These are phyloP conservation scores for Manis crassicaudata DNA, from an alignment of 2,797 vertebrate species.

Conservation along the genomic window DNA sequence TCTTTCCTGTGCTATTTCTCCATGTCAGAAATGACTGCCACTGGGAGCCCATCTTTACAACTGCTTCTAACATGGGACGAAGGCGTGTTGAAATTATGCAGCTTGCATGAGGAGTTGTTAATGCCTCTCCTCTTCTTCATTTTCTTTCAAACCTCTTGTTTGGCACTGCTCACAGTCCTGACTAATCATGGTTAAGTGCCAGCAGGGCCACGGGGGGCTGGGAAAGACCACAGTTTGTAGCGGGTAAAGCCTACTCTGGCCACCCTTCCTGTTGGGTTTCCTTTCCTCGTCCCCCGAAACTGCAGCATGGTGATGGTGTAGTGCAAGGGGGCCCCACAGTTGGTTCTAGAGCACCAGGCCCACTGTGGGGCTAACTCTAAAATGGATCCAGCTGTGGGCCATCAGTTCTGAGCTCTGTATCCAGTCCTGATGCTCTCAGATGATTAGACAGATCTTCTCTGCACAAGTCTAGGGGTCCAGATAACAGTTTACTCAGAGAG, in stretches of 20 bases:
- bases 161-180: not conserved
- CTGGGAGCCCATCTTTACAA: not conserved
- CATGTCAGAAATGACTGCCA: not conserved
- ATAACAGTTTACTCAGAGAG: not conserved
- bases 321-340: fast-evolving
- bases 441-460: not conserved
- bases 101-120: not conserved
- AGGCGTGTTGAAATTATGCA: not conserved
- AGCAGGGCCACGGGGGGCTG: not conserved
- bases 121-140: fast-evolving
- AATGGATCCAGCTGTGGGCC: not conserved
- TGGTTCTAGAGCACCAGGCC: not conserved
- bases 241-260: not conserved
- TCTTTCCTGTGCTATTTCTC: not conserved
- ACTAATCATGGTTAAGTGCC: not conserved
- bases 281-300: not conserved
- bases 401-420: not conserved
- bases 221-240: not conserved
- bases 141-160: not conserved
- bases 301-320: not conserved
- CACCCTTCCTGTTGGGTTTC: not conserved
- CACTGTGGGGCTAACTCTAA: not conserved
- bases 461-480: not conserved
- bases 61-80: fast-evolving
- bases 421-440: not conserved